Evolutionary conservation across 2,113 vertebrate genomes (phyloP), one percentile per base, ranked within the genome.

Genomic region (Vidua macroura): DNA sequence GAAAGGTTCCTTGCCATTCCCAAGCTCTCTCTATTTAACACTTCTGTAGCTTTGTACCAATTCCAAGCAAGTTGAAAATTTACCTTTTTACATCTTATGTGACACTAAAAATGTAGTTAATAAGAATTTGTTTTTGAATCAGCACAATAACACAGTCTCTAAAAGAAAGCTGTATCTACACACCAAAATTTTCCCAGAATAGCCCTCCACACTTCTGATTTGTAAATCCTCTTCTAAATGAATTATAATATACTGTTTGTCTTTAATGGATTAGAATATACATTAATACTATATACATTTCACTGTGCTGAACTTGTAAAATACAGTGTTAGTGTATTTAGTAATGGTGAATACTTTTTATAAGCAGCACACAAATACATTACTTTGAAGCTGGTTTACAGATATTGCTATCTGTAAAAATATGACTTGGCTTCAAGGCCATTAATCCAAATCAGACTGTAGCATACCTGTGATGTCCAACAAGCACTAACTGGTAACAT

Each of bases 401-500:
- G 70, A 55, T 33, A 46, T 10, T 63, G 23, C 51, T 94, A 22
- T 55, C 53, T 74, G 68, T 75, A 91, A 94, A 90, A 59, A 62
- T 46, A 87, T 13, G 22, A 58, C 35, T 91, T 89, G 75, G 43
- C 64, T 88, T 88, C 70, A 97, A 97, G 97, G 79, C 59, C 58
- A 86, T 95, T 97, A 86, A 90, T 96, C 80, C 95, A 96, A 97
- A 95, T 63, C 85, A 97, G 81, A 96, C 90, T 95, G 70, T 58
- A 79, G 75, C 81, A 70, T 83, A 96, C 83, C 81, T 97, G 77
- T 95, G 93, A 96, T 94, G 72, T 96, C 96, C 96, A 94, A 96
- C 88, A 95, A 95, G 92, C 72, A 83, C 68, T 96, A 97, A 96
- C 86, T 95, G 96, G 93, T 97, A 97, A 97, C 79, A 96, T 95